phyloP scores from a whole-genome alignment of 2,888 invertebrate species.

The Sabellastarte sp. region DNA sequence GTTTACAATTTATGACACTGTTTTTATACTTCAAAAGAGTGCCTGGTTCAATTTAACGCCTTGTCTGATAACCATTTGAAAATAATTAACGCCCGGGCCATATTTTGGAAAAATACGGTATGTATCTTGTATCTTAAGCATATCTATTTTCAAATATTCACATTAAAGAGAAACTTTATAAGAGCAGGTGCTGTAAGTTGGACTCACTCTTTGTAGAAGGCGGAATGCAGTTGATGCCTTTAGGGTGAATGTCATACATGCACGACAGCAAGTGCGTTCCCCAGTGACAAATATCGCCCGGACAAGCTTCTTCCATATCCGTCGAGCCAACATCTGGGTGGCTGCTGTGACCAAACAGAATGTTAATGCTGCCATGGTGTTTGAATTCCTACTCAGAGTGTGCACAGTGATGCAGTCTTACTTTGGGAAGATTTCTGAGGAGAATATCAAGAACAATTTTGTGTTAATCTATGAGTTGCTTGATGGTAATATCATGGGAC shows the following conservation, averaged over 20 bases:
- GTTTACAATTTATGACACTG: no score
- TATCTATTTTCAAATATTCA: no score
- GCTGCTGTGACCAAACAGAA: constrained; percentile 99
- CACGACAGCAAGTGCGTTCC: constrained; percentile 90
- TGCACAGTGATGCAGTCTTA: constrained; percentile 95
- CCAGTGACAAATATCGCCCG: constrained; percentile 99
- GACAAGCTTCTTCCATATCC: constrained; percentile 99
- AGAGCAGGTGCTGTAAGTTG: background rate
- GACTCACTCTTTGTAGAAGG: constrained; percentile 35
- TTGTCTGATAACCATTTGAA: no score
- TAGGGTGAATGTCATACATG: constrained; percentile 98
- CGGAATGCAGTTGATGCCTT: constrained; percentile 99
- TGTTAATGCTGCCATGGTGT: constrained; percentile 99
- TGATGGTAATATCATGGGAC: constrained; percentile 90
- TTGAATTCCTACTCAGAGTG: constrained; percentile 96
- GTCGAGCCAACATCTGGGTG: constrained; percentile 97
- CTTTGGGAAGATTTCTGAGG: constrained; percentile 99
- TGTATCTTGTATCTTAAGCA: no score
- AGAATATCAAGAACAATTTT: constrained; percentile 99
- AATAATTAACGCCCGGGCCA: no score
- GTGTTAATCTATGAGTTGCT: constrained; percentile 98
- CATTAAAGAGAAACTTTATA: no score
- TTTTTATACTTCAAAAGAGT: no score
- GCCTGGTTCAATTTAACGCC: no score
- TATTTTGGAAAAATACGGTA: no score